phyloP scores from a whole-genome alignment of 2,888 invertebrate genomes.

The Nudaria mundana region DNA sequence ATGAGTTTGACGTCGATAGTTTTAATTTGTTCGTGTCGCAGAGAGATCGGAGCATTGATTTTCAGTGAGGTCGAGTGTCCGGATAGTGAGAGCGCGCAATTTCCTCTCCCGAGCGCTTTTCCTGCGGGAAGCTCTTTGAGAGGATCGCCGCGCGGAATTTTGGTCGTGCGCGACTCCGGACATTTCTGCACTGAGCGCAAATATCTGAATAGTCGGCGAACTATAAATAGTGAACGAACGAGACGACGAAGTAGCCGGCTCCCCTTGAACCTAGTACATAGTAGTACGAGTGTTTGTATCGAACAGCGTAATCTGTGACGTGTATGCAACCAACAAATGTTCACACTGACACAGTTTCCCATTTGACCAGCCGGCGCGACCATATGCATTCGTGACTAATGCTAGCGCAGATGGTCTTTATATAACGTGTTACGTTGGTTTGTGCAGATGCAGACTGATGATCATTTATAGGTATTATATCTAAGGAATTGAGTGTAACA shows the following conservation, averaged over 20 bases:
- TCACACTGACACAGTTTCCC: conserved; percentile 76
- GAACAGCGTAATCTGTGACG: conserved; percentile 69
- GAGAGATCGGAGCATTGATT: conserved; percentile 31
- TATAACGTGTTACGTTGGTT: conserved; percentile 41
- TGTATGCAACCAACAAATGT: conserved; percentile 64
- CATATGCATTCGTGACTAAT: conserved; percentile 65
- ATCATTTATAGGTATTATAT: no score
- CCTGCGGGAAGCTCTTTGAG: conserved; percentile 49
- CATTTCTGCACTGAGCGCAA: conserved; percentile 77
- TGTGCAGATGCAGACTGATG: no score
- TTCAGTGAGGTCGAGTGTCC: conserved; percentile 32
- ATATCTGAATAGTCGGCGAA: conserved; percentile 71
- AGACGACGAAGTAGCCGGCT: conserved; percentile 73
- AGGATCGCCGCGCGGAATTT: conserved; percentile 47
- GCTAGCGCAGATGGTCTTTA: conserved; percentile 55
- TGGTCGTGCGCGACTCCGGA: conserved; percentile 72
- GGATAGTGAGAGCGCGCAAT: conserved; percentile 34
- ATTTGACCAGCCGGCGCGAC: conserved; percentile 69
- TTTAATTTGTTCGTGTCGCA: conserved; percentile 49
- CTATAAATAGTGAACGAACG: conserved; percentile 78
- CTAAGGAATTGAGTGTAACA: no score
- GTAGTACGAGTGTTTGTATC: conserved; percentile 54
- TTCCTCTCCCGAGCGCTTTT: conserved; percentile 43
- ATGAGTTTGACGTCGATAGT: conserved; percentile 54
- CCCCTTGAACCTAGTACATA: conserved; percentile 81